Conservation (phyloP, 92 coral and sea anemone species). For the Siderastrea siderea region DNA sequence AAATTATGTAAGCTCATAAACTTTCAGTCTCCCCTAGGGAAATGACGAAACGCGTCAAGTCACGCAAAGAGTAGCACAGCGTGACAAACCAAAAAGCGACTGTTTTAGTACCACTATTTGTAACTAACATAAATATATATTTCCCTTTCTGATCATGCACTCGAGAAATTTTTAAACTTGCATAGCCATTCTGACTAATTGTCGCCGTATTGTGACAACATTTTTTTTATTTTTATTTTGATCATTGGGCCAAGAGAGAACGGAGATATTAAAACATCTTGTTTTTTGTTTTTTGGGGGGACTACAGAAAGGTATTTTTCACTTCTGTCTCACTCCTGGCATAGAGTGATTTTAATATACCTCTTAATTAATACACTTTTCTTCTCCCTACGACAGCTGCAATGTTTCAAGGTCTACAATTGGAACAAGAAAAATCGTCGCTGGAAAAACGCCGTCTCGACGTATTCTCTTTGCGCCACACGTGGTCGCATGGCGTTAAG, state of each 20-base stretch:
- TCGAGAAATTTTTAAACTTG: neutral
- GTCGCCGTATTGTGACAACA: neutral
- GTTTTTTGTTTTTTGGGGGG: neutral
- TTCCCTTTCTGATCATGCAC: too few relatives aligned
- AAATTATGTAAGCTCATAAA: neutral
- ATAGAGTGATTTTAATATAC: too few relatives aligned
- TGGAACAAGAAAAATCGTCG: neutral
- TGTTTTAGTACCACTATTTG: too few relatives aligned
- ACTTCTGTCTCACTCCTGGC: too few relatives aligned
- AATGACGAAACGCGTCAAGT: neutral
- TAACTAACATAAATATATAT: too few relatives aligned
- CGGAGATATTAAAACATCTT: neutral
- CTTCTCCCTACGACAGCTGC: neutral
- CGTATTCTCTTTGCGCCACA: neutral
- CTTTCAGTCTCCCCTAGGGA: too few relatives aligned
- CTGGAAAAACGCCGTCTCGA: neutral
- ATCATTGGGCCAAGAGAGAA: conserved; percentile 13
- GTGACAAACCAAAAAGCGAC: too few relatives aligned
- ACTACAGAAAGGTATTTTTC: neutral
- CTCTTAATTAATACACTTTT: too few relatives aligned
- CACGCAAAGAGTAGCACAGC: too few relatives aligned
- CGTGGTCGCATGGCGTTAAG: neutral
- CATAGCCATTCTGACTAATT: neutral
- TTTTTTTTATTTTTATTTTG: neutral
- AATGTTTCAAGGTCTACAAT: neutral